Evolutionary conservation across 53 echinoderm and acorn worm genomes (phyloP).

Genomic region (Glandiceps talaboti): DNA sequence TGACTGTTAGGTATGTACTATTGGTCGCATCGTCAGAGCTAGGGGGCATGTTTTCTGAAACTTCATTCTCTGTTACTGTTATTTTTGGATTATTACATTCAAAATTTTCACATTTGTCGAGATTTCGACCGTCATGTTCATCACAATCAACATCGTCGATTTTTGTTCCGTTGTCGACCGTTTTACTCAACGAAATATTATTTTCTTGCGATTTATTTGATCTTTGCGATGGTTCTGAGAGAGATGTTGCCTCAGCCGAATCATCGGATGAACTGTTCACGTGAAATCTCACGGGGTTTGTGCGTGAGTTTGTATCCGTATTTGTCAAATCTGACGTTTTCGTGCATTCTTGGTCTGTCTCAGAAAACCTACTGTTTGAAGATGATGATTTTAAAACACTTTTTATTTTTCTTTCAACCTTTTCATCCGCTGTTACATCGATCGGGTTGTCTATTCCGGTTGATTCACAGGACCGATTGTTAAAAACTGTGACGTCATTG

Average conservation of each 20-base stretch:
- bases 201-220: background rate
- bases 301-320: background rate
- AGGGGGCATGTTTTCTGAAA: too few relatives aligned
- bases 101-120: background rate
- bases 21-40: background rate
- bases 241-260: background rate
- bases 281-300: background rate
- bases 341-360: background rate
- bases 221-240: background rate
- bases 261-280: background rate
- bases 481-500: background rate
- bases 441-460: background rate
- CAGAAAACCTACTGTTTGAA: background rate
- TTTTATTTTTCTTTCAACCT: background rate
- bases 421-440: background rate
- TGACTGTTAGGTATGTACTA: background rate
- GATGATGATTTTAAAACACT: too few relatives aligned
- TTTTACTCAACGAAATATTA: background rate
- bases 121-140: background rate
- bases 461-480: too few relatives aligned
- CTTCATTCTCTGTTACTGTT: background rate
- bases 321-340: background rate
- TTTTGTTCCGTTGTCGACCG: background rate
- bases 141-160: background rate
- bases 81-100: background rate